Evolutionary conservation across 2,113 vertebrate genomes (phyloP), one percentile per base, ranked within the genome.

Genomic region (Natator depressus): DNA sequence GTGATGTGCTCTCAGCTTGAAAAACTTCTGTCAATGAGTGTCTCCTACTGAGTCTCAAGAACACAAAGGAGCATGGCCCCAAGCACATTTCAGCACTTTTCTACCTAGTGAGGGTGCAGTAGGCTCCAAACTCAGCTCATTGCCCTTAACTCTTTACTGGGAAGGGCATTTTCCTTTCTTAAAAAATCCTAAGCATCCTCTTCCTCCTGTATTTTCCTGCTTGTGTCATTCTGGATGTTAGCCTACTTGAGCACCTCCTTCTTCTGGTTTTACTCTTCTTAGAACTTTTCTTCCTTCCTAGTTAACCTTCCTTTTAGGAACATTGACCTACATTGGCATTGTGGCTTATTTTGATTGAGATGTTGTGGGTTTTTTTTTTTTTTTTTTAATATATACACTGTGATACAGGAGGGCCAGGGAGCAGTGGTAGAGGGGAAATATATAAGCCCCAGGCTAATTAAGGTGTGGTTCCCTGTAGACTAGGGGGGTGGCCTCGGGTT

Each of bases 21-120:
- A 35, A 8, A 3, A 14, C 24, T 53, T 19, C 25, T 20, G 2
- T 0, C 0, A 5, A n/a, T n/a, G 54, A 59, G 79, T 2, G 1
- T 9, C 0, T 0, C 0, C 17, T 13, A 24, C 57, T 0, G 1
- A 24, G 46, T 22, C 17, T 54, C 3, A 1, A 29, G 16, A 86
- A 9, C 0, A 2, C 1, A 57, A 0, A 17, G 50, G n/a, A 2
- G 2, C 35, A 1, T 46, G 42, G 5, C 3, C 17, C 1, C 13
- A 38, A 80, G 24, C 31, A 38, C 0, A 0, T 31, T 2, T 10
- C 13, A 35, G 7, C 6, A 7, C 1, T 59, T 8, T 50, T 1
- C 27, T 19, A 35, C 19, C 38, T 2, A 27, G 35, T 0, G 13
- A 50, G 53, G 24, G 10, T 3, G 29, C 0, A 2, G 81, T 16